phyloP scores from a whole-genome alignment of 2,797 vertebrate genomes.

The Pangasius macronema region DNA sequence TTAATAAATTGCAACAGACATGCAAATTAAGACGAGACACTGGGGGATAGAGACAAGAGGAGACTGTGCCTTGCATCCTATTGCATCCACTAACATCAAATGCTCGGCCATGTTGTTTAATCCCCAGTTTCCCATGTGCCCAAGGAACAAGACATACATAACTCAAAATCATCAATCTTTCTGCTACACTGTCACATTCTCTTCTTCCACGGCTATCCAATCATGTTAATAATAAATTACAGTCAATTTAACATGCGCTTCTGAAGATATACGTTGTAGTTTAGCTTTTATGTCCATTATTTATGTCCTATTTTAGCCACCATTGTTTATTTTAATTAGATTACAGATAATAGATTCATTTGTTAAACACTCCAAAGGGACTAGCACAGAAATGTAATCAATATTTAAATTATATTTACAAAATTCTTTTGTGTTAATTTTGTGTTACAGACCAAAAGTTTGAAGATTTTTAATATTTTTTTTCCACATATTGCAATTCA shows the following conservation, averaged over 20 bases:
- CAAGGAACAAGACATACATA: neutral
- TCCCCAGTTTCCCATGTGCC: neutral
- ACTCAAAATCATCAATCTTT: neutral
- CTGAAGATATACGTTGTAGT: neutral
- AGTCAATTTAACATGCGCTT: neutral
- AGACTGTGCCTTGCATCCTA: constrained; percentile 34
- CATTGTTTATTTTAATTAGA: neutral
- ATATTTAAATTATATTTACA: neutral
- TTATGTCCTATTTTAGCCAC: neutral
- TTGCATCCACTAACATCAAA: constrained; percentile 27
- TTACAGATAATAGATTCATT: neutral
- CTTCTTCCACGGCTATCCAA: neutral
- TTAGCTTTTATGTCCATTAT: neutral
- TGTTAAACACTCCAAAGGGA: neutral
- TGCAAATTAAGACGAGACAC: constrained; percentile 47
- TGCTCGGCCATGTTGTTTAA: neutral
- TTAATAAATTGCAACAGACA: constrained; percentile 53
- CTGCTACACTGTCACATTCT: neutral
- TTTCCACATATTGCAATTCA: neutral
- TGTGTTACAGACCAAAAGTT: neutral
- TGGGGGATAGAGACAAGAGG: constrained; percentile 25
- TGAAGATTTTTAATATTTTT: neutral
- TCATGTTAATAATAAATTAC: neutral
- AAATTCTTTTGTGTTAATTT: neutral
- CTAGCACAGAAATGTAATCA: neutral